Percentiles rank a stretch among this genome's conserved stretches.
Conservation (phyloP, 37 sponge, comb jelly and placozoan species). For the Spongilla lacustris region DNA sequence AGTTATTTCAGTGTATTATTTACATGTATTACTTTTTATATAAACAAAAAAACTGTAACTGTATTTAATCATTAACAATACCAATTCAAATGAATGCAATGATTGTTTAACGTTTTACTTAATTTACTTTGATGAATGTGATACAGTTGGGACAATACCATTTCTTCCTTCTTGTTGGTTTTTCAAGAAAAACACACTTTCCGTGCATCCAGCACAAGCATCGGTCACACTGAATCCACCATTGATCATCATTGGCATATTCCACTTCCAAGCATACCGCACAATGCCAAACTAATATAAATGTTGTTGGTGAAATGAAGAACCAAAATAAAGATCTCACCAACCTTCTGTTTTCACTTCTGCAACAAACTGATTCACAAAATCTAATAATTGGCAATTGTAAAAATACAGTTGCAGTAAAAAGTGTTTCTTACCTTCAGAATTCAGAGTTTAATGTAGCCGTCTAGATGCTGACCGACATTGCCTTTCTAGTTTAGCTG, state of each 20-base stretch:
- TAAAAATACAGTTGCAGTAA: not conserved
- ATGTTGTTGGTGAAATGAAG: not conserved
- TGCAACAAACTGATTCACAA: constrained; percentile 1
- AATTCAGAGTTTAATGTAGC: not conserved
- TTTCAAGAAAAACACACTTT: not conserved
- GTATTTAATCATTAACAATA: too few relatives aligned
- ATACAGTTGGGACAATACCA: not conserved
- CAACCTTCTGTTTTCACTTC: not conserved
- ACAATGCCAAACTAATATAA: not conserved
- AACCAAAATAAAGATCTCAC: not conserved
- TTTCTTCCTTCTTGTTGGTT: not conserved
- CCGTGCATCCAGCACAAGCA: not conserved
- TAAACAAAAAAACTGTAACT: too few relatives aligned
- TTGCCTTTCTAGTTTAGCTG: not conserved
- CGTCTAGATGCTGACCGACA: not conserved
- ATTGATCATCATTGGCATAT: not conserved
- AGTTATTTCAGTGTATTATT: too few relatives aligned
- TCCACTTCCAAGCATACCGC: not conserved
- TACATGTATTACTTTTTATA: too few relatives aligned
- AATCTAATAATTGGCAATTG: not conserved
- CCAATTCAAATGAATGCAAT: not conserved
- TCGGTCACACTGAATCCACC: not conserved
- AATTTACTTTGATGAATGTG: not conserved
- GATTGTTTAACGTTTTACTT: not conserved
- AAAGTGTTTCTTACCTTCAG: not conserved